Percentiles rank a stretch among this genome's conserved stretches.
Conservation (phyloP, 2,888 invertebrate genomes). For the Tetranychus truncatus region DNA sequence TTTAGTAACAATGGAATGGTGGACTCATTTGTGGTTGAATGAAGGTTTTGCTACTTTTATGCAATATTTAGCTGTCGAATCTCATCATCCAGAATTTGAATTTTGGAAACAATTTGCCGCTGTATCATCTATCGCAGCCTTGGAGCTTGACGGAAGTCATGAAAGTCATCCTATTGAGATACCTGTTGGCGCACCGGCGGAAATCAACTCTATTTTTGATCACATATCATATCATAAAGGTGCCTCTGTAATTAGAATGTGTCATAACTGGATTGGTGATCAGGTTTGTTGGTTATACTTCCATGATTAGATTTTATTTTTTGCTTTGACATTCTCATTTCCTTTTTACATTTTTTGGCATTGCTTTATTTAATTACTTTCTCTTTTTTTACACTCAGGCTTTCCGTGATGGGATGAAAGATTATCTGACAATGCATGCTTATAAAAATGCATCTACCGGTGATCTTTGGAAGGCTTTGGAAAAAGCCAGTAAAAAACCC, state of each 20-base stretch:
- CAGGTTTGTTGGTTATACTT: slow-evolving; percentile 32
- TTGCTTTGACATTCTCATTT: neutral
- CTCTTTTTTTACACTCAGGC: slow-evolving; percentile 30
- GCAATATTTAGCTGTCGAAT: slow-evolving; percentile 78
- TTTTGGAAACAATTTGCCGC: slow-evolving; percentile 93
- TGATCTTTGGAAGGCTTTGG: slow-evolving; percentile 76
- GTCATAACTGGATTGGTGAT: slow-evolving; percentile 80
- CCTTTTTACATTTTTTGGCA: neutral
- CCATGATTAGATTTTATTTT: no score
- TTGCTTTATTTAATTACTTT: neutral
- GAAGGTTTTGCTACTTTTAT: slow-evolving; percentile 81
- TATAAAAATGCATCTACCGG: slow-evolving; percentile 81
- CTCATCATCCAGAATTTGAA: slow-evolving; percentile 81
- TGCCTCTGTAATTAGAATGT: slow-evolving; percentile 80
- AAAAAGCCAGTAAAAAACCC: slow-evolving; percentile 70
- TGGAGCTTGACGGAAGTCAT: slow-evolving; percentile 62
- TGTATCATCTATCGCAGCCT: slow-evolving; percentile 61
- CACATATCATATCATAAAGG: slow-evolving; percentile 92
- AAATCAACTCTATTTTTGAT: slow-evolving; percentile 94
- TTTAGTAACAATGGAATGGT: slow-evolving; percentile 63
- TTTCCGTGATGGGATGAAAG: slow-evolving; percentile 76
- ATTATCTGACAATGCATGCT: slow-evolving; percentile 64
- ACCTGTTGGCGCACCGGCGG: slow-evolving; percentile 79
- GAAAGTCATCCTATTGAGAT: slow-evolving; percentile 89
- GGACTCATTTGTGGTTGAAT: slow-evolving; percentile 67